A percentile compares a stretch with the other conserved stretches of the same genome.
These are phyloP conservation scores for Sesia apiformis DNA, from an alignment of 2,888 invertebrate species.

Conservation along the genomic window DNA sequence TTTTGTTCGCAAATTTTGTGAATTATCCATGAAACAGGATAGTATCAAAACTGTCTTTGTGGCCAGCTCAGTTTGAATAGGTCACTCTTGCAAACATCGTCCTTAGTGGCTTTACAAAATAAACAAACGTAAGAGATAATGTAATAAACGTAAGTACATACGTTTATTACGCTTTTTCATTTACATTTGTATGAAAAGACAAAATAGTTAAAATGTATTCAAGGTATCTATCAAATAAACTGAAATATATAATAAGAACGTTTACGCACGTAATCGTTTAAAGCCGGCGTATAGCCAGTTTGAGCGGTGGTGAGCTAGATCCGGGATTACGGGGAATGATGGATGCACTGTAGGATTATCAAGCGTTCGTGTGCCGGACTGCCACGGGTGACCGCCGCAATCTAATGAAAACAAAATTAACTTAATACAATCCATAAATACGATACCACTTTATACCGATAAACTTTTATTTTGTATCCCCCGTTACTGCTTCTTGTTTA, in stretches of 20 bases:
- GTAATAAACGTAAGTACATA: too few species aligned
- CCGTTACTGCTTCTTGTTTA: neutral
- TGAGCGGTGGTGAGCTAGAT: constrained; percentile 33
- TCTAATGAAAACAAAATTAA: neutral
- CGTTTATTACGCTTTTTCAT: neutral
- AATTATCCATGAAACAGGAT: too few species aligned
- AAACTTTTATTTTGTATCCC: neutral
- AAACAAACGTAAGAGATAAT: too few species aligned
- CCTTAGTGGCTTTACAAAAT: too few species aligned
- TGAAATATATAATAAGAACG: constrained; percentile 12
- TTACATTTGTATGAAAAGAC: neutral
- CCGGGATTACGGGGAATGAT: constrained; percentile 46
- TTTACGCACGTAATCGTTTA: constrained; percentile 44
- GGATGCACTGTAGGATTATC: constrained; percentile 52
- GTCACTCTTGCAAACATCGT: too few species aligned
- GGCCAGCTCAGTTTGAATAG: too few species aligned
- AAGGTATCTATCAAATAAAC: neutral
- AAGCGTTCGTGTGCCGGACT: neutral
- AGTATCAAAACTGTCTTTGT: too few species aligned
- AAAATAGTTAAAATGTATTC: neutral
- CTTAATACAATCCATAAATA: neutral
- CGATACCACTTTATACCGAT: neutral
- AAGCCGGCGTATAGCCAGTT: constrained; percentile 24
- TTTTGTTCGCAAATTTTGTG: too few species aligned
- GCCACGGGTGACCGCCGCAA: neutral